These are phyloP conservation scores for Hesperophylax magnus DNA, from an alignment of 1,140 invertebrate species.

Conservation along the genomic window DNA sequence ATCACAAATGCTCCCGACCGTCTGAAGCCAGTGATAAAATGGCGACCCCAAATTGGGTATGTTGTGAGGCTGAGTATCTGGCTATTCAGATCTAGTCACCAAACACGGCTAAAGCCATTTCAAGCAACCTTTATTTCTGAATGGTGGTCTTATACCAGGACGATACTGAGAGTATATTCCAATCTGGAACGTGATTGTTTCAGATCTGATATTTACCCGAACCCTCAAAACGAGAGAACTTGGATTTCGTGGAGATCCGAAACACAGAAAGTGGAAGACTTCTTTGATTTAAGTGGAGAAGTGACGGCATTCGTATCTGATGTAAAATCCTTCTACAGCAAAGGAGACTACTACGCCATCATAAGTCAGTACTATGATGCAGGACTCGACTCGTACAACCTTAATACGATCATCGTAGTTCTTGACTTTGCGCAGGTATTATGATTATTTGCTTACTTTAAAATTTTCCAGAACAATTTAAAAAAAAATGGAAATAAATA, in stretches of 20 bases:
- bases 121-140: no score
- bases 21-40: no score
- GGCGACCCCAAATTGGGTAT: no score
- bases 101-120: no score
- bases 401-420: conserved; percentile 38
- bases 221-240: conserved; percentile 14
- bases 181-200: no score
- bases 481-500: no score
- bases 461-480: no score
- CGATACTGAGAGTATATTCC: no score
- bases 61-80: no score
- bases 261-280: neutral
- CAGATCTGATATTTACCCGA: neutral
- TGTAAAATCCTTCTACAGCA: conserved; percentile 43
- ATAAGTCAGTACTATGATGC: conserved; percentile 48
- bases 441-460: neutral
- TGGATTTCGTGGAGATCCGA: conserved; percentile 44
- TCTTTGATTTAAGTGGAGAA: conserved; percentile 32
- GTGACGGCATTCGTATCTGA: conserved; percentile 47
- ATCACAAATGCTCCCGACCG: no score
- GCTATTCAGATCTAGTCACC: no score
- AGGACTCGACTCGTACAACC: conserved; percentile 41
- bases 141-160: no score
- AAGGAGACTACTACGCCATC: conserved; percentile 45
- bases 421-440: conserved; percentile 45